Evolutionary conservation across 1,140 invertebrate species (phyloP), one percentile per base, ranked within the genome.

Genomic region (Oedothorax gibbosus): DNA sequence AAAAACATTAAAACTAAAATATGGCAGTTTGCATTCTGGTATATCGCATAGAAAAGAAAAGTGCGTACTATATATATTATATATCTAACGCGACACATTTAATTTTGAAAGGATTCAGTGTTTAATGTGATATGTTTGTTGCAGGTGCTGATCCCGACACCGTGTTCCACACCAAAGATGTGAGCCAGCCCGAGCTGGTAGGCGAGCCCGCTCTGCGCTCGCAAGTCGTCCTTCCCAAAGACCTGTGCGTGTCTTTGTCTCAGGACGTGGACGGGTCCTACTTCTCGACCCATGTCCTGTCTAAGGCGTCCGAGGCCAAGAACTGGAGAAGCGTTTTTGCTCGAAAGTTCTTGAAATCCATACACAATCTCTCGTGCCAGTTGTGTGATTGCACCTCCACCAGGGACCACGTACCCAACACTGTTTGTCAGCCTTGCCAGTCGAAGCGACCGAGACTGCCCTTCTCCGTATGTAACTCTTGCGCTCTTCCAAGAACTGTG

Each of bases 171-270:
- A 20, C 68, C 8, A 87, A 78, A 68, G 85, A 86, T 57, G 76
- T 86, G 2, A 77, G 54, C 7, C 86, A 86, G 54, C 71, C 66
- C 57, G 85, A 77, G 8, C 73, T 86, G 21, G 62, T 81, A 15
- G 86, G 86, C 35, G 68, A 80, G 10, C 84, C 77, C 7, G 77
- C 66, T 7, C 56, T 87, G 6, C 15, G 84, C 75, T 81, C 76
- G 49, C 86, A 87, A 72, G 20, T 87, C 12, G 50, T 64, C 20
- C 15, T 85, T 2, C 86, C 86, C 5, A 87, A 87, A 53, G 84
- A 87, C 66, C 53, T 80, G 51, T 87, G 86, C 66, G 53, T 82
- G 11, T 72, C 84, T 53, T 53, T 87, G 10, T 85, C 86, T n/a
- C 77, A 80, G 18, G 86, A 87, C 14, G 78, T 85, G 15, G 54